Evolutionary conservation across 2,113 vertebrate species (phyloP), one percentile per base, ranked within the genome.

Genomic region (Eidolon helvum): DNA sequence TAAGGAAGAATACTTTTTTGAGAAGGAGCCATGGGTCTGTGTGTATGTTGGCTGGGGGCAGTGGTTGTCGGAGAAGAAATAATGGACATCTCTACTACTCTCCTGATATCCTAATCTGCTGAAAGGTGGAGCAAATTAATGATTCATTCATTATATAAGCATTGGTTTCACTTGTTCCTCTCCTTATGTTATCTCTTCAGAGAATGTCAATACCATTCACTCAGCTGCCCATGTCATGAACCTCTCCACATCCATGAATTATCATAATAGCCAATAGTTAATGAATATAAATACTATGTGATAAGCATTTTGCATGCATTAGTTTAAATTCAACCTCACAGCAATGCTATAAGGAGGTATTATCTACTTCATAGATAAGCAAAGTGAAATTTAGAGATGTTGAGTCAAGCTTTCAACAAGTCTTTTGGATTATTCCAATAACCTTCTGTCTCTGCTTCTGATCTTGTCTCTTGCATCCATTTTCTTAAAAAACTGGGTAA

Each of bases 321-420:
- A 86, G 77, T 72, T 90, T 86, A 92, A 94, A 40, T 61, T 63
- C 61, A 90, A 38, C 11, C 16, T 72, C 30, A 87, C 11, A 30
- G 50, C 66, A 85, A 84, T 18, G 11, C 35, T 72, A 16, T 7
- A 85, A n/a, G 50, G 88, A 65, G 33, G 9, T 63, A 43, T 85
- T 91, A 85, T 50, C 35, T 94, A 55, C 86, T 92, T 90, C 66
- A 43, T 77, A 86, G 38, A 72, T 83, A 83, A 71, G 22, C 14
- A 71, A 74, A 91, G n/a, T 78, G 55, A 93, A 95, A 93, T 84
- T 90, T 65, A 45, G n/a, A 85, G 30, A 79, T 69, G 75, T 83
- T 48, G 80, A 79, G 4, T 66, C 63, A 71, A 59, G 24, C 35
- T 35, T 95, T 75, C 5, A 77, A 66, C 21, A 89, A 45, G 4